Conservation (phyloP, 2,113 vertebrate genomes). For the Siniperca chuatsi region DNA sequence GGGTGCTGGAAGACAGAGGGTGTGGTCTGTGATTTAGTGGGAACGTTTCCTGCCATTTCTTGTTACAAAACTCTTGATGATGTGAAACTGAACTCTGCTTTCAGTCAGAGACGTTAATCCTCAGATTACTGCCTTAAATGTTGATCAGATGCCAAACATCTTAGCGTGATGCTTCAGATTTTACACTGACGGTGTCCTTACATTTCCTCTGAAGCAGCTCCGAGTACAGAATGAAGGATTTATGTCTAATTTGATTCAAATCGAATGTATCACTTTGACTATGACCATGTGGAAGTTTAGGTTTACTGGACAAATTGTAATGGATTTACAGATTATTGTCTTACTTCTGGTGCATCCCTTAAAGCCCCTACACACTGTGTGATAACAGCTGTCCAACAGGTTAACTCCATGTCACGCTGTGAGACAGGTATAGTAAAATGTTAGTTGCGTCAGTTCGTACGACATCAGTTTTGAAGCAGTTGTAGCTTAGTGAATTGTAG, state of each 20-base stretch:
- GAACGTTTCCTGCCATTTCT: conserved; percentile 8
- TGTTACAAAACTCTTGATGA: background rate
- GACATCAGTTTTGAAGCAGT: background rate
- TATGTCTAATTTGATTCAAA: background rate
- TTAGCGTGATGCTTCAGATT: conserved; percentile 17
- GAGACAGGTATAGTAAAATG: background rate
- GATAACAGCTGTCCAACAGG: background rate
- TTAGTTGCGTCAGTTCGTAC: too few species aligned
- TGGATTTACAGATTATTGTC: background rate
- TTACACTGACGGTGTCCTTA: conserved; percentile 23
- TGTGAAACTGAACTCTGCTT: background rate
- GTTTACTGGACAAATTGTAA: conserved; percentile 11
- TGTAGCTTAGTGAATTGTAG: background rate
- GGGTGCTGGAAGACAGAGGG: background rate
- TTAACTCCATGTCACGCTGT: background rate
- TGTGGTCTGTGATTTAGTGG: background rate
- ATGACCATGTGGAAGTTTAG: background rate
- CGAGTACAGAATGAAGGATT: conserved; percentile 9
- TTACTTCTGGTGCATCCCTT: background rate
- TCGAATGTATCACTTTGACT: conserved; percentile 3
- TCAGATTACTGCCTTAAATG: conserved; percentile 56
- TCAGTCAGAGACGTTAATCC: background rate
- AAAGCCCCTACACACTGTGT: conserved; percentile 23
- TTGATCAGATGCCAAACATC: conserved; percentile 46
- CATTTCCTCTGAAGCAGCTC: conserved; percentile 13